Percentiles rank a stretch among this genome's conserved stretches.
Evolutionary conservation across 1,140 invertebrate genomes (phyloP).

Genomic region (Dinoponera quadriceps): DNA sequence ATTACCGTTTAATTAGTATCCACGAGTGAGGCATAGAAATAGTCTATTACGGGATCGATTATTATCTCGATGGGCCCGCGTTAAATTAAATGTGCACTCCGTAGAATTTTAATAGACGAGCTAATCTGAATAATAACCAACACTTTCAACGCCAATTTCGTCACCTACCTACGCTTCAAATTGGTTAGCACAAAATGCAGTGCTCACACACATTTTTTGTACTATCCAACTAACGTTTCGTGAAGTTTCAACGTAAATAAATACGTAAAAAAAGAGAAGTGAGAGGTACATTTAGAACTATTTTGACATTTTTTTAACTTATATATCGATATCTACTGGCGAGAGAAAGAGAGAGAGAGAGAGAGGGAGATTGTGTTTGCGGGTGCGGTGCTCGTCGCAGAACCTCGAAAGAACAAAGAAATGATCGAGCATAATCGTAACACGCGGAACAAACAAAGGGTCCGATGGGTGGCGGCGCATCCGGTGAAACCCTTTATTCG

Average conservation of each 20-base stretch:
- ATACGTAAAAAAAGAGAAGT: too few species aligned
- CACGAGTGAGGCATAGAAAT: slow-evolving; percentile 8
- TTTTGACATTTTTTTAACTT: too few species aligned
- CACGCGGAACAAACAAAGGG: slow-evolving; percentile 41
- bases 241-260: not conserved
- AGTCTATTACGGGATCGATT: not conserved
- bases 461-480: slow-evolving; percentile 1
- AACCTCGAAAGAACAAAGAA: slow-evolving; percentile 46
- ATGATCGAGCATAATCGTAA: slow-evolving; percentile 44
- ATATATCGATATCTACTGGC: not conserved
- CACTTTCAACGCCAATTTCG: not conserved
- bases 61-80: not conserved
- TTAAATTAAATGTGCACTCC: slow-evolving; percentile 13
- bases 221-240: not conserved
- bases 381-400: slow-evolving; percentile 2
- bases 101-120: slow-evolving; percentile 11
- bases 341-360: too few species aligned
- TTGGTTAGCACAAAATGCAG: not conserved
- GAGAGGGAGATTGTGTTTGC: slow-evolving; percentile 23
- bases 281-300: too few species aligned
- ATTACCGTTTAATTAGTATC: slow-evolving; percentile 27
- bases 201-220: not conserved
- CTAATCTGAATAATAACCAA: not conserved
- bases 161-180: not conserved
- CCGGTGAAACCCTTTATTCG: slow-evolving; percentile 45